Base-by-base conservation (phyloP, 2,113 vertebrate species). In the Grallaria varia region DNA sequence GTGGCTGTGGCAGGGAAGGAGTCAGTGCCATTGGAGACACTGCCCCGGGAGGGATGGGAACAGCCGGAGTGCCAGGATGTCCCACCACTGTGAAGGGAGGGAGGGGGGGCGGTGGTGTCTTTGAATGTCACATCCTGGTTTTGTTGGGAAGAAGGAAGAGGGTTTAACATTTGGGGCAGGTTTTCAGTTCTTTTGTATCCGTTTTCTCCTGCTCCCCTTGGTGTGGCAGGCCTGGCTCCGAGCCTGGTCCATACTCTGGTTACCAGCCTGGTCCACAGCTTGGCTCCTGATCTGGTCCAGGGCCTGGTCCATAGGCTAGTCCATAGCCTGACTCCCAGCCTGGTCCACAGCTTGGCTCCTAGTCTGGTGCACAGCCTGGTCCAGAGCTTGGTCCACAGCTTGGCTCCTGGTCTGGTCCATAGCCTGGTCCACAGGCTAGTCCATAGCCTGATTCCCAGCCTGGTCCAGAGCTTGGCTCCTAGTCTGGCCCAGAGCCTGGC, bases 401-500 rank as follows among this genome's bases (percentile, higher is more conserved):
- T 73, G 39, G 14, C 4, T 40, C 50, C 8, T 2, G 33, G 0
- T 10, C 28, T 53, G 35, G 39, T 53, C 28, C 37, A 50, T 1
- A 42, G 37, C 22, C 23, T 49, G 40, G 30, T 1, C n/a, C 40
- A 2, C 0, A 62, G 0, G 7, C 30, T 52, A 30, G 33, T 64
- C 27, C 42, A 27, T 3, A 12, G 27, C 18, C 33, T 75, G 40
- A 3, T 0, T 22, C 53, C 9, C 1, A 74, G 0, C 74, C 42
- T 77, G 28, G 11, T 25, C 28, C 74, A 33, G 1, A 9, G 35
- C 45, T 25, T 52, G 25, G 50, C 16, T 14, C 25, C 8, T 37
- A 25, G 9, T 2, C 14, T 59, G 31, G n/a, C 47, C 25, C 40
- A 44, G 1, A 37, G 25, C 14, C 20, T 22, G 28, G 25, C 2